phyloP scores from a whole-genome alignment of 2,113 vertebrate species.

The Antennarius striatus region DNA sequence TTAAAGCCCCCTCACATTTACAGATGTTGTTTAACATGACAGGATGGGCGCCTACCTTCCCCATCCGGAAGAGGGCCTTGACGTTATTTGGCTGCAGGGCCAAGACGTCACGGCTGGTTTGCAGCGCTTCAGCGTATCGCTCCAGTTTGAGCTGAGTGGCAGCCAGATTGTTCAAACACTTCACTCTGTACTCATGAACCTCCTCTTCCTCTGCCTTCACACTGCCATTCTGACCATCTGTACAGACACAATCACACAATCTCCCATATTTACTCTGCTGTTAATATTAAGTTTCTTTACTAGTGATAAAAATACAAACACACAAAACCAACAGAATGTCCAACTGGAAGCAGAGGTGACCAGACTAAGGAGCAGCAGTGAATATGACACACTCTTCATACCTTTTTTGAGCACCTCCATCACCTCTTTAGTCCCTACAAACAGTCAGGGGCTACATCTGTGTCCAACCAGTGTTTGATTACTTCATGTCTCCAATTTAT shows the following conservation, averaged over 20 bases:
- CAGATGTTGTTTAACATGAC: background rate
- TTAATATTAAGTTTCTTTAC: background rate
- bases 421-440: too few relatives aligned
- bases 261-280: slow-evolving; percentile 6
- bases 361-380: slow-evolving; percentile 13
- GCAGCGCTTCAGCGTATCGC: slow-evolving; percentile 77
- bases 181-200: slow-evolving; percentile 81
- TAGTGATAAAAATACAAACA: background rate
- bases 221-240: slow-evolving; percentile 55
- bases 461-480: background rate
- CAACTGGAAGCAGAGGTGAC: slow-evolving; percentile 13
- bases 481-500: too few relatives aligned
- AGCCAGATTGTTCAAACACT: slow-evolving; percentile 88
- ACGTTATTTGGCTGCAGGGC: slow-evolving; percentile 80
- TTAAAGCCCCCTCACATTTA: background rate
- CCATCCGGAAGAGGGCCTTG: slow-evolving; percentile 82
- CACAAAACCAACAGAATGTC: background rate
- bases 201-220: slow-evolving; percentile 78
- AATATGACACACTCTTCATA: background rate
- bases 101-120: slow-evolving; percentile 78
- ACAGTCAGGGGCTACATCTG: slow-evolving; percentile 8
- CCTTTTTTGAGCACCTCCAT: too few relatives aligned
- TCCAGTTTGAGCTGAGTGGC: slow-evolving; percentile 82
- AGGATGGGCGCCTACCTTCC: slow-evolving; percentile 77
- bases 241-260: slow-evolving; percentile 17